Percentiles rank a stretch among this genome's conserved stretches.
Evolutionary conservation across 1,140 invertebrate species (phyloP).

Genomic region (Heliconius congener): DNA sequence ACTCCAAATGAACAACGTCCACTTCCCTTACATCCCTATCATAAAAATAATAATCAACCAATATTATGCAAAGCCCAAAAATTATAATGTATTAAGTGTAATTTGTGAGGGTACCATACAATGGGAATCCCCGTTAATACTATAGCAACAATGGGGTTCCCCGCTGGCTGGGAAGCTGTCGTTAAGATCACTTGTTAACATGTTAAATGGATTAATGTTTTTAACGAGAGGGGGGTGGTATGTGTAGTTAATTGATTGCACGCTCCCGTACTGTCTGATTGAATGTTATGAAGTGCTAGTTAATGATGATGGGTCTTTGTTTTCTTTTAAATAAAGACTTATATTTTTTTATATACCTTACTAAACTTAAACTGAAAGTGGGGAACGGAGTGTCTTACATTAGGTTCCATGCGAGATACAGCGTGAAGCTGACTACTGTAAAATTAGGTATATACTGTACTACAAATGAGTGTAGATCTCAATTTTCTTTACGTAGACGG

Average conservation of each 20-base stretch:
- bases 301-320: not conserved
- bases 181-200: slow-evolving; percentile 11
- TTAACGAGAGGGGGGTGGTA: not conserved
- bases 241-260: not conserved
- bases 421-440: too few relatives aligned
- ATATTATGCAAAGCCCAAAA: slow-evolving; percentile 9
- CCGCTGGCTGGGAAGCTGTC: slow-evolving; percentile 19
- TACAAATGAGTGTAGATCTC: too few relatives aligned
- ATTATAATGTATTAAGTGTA: not conserved
- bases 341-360: too few relatives aligned
- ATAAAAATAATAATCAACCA: not conserved
- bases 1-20: not conserved
- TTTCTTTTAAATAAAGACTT: not conserved
- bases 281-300: not conserved
- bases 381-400: too few relatives aligned
- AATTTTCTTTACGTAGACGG: too few relatives aligned
- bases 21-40: not conserved
- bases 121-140: not conserved
- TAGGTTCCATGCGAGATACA: too few relatives aligned
- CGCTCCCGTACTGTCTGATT: not conserved
- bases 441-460: too few relatives aligned
- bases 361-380: too few relatives aligned
- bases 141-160: slow-evolving; percentile 11
- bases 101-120: not conserved
- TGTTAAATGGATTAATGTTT: slow-evolving; percentile 25